phyloP scores from a whole-genome alignment of 2,888 invertebrate genomes.

The Limnephilus marmoratus region DNA sequence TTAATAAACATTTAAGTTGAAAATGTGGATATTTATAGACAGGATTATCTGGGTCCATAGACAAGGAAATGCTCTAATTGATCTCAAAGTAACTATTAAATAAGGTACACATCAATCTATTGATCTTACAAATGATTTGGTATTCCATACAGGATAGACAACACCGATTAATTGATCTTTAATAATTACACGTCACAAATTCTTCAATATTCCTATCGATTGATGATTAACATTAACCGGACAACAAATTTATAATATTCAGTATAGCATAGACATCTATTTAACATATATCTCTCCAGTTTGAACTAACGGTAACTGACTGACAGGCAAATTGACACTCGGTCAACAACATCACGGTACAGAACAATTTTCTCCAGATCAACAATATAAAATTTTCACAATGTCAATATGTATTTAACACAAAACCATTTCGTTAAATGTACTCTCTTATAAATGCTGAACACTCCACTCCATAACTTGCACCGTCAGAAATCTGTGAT shows the following conservation, averaged over 20 bases:
- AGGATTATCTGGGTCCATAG: background rate
- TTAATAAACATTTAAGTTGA: background rate
- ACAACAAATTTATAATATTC: constrained; percentile 40
- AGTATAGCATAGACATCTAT: constrained; percentile 26
- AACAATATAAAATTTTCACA: constrained; percentile 40
- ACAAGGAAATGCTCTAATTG: background rate
- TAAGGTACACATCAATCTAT: background rate
- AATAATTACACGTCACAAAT: constrained; percentile 25
- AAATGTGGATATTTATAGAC: background rate
- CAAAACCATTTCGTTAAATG: constrained; percentile 45
- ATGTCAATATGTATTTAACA: constrained; percentile 45
- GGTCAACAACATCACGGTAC: constrained; percentile 42
- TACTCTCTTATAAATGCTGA: constrained; percentile 56
- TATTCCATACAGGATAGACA: background rate
- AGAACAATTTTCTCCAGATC: constrained; percentile 16
- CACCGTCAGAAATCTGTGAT: constrained; percentile 53
- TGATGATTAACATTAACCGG: background rate
- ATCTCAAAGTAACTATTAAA: background rate
- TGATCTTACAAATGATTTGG: background rate
- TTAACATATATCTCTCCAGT: constrained; percentile 44
- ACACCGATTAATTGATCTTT: constrained; percentile 31
- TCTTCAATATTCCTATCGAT: background rate
- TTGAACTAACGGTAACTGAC: constrained; percentile 64
- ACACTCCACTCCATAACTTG: constrained; percentile 42
- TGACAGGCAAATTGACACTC: constrained; percentile 53